Base-by-base conservation (phyloP, 2,113 vertebrate species). In the Craseonycteris thonglongyai region DNA sequence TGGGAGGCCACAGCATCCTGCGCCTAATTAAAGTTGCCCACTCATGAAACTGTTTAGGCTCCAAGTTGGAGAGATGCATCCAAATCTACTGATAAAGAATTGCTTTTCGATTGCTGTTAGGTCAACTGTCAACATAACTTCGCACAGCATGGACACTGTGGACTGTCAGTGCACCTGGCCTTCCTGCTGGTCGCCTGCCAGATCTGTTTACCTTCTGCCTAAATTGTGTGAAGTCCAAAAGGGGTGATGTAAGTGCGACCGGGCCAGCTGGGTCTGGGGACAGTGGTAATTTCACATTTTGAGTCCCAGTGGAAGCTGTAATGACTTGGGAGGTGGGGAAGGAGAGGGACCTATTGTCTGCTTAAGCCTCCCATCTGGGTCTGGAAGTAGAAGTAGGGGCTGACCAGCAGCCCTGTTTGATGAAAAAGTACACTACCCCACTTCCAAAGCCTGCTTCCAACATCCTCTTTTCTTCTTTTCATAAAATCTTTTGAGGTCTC, bases 401-500 rank as follows among this genome's bases (percentile, higher is more conserved):
- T 4, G 0, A 54, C 40, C 22, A 51, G 40, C 11, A 15, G n/a
- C 30, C 33, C 16, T 2, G 9, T 45, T n/a, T 18, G 63, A 28
- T 79, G 30, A 81, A 47, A 69, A 80, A 56, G 9, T 22, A 5
- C 12, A 49, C 22, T 26, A 2, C 7, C 42, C 40, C 38, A n/a
- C 14, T 15, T 22, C 42, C n/a, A 47, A 49, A 68, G 42, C 18
- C 40, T 65, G 68, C 24, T 78, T 16, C 35, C 38, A 88, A 40
- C 10, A n/a, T 42, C 49, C 21, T 47, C 69, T 19, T 65, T 83
- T 45, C 3, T 38, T 86, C 59, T 26, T 28, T 56, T 58, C 21
- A 87, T 19, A 66, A 90, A 68, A 75, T 69, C 38, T 78, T 78
- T 75, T 33, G n/a, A 40, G 72, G 51, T 42, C 22, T 82, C 59